Evolutionary conservation across 1,140 invertebrate genomes (phyloP).

Genomic region (Chironomus tepperi): DNA sequence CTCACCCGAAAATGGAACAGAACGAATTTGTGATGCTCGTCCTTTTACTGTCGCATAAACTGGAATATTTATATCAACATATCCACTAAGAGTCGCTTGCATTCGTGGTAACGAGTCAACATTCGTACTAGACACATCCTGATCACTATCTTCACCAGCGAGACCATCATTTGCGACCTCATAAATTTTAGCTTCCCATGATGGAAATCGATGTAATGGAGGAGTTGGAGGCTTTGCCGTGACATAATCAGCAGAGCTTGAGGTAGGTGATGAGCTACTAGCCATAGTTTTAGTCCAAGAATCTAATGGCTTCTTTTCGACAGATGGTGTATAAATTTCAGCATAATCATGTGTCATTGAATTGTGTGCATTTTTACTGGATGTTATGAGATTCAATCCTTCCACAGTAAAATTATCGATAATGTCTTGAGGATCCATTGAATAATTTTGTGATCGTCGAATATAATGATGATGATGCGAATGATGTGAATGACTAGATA

Average conservation of each 20-base stretch:
- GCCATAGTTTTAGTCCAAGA: conserved; percentile 44
- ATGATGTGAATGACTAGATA: conserved; percentile 35
- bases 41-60: conserved; percentile 95
- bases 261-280: conserved; percentile 40
- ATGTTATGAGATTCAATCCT: conserved; percentile 40
- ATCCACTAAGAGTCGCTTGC: conserved; percentile 51
- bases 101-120: conserved; percentile 40
- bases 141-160: conserved; percentile 28
- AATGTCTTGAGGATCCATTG: conserved; percentile 43
- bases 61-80: conserved; percentile 81
- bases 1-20: conserved; percentile 89
- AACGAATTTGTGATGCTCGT: conserved; percentile 89
- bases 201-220: conserved; percentile 79
- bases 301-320: conserved; percentile 49
- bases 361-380: conserved; percentile 27
- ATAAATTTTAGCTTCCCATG: conserved; percentile 92
- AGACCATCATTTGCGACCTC: conserved; percentile 79
- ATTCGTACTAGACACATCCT: conserved; percentile 32
- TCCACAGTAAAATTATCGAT: conserved; percentile 48
- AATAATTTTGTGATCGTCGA: conserved; percentile 39
- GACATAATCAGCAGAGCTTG: conserved; percentile 36
- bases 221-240: conserved; percentile 69
- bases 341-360: conserved; percentile 77
- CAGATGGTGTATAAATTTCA: conserved; percentile 87
- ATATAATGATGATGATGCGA: conserved; percentile 40